Evolutionary conservation across 2,113 vertebrate genomes (phyloP).

Genomic region (Taxidea taxus): DNA sequence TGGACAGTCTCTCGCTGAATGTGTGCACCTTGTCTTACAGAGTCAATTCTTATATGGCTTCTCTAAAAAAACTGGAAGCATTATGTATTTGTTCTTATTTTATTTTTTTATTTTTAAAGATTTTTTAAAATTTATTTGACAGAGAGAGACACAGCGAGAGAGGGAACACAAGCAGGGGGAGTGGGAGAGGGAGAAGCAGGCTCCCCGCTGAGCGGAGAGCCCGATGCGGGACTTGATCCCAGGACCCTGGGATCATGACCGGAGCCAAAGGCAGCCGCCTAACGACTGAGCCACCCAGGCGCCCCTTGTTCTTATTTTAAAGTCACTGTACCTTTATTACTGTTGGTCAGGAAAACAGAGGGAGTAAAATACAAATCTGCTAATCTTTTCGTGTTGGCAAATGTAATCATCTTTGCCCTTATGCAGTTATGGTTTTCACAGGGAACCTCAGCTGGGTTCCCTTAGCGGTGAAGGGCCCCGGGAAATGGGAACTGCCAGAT

Average conservation of each 20-base stretch:
- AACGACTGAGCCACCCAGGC: no score
- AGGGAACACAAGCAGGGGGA: no score
- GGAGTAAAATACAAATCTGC: conserved; percentile 21
- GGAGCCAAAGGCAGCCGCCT: no score
- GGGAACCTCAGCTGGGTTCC: conserved; percentile 12
- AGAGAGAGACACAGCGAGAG: no score
- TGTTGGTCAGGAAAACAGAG: conserved; percentile 18
- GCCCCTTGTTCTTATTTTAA: conserved; percentile 15
- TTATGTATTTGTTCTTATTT: conserved; percentile 1
- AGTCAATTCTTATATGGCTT: neutral
- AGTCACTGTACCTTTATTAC: neutral
- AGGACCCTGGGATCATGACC: no score
- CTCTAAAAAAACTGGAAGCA: neutral
- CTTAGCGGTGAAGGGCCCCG: neutral
- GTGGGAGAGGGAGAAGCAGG: no score
- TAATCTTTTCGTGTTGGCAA: conserved; percentile 17
- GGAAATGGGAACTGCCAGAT: neutral
- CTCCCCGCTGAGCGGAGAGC: no score
- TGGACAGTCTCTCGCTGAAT: neutral
- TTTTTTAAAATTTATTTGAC: no score
- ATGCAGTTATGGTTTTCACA: conserved; percentile 13
- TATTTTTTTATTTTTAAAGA: no score
- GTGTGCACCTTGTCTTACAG: neutral
- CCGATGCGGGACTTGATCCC: no score
- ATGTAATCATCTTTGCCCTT: conserved; percentile 41